phyloP scores from a whole-genome alignment of 2,113 vertebrate species.

The Hypanus sabinus region DNA sequence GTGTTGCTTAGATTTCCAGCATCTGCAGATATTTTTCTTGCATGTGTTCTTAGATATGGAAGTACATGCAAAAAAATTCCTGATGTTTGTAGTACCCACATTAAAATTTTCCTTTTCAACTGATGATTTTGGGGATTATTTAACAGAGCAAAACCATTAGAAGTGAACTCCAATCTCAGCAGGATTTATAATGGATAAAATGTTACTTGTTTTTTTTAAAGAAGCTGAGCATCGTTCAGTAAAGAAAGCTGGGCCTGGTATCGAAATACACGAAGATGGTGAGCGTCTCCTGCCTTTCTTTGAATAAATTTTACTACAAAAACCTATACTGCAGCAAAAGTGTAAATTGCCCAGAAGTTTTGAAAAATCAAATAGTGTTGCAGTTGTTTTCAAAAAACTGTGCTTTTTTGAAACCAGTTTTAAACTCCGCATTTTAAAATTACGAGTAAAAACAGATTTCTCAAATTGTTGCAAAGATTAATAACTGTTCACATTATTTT shows the following conservation, averaged over 20 bases:
- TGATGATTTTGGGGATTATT: background rate
- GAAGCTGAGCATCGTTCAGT: constrained; percentile 88
- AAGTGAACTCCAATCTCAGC: background rate
- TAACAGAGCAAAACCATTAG: background rate
- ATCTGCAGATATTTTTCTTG: no score
- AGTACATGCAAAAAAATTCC: background rate
- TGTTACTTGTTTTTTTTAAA: constrained; percentile 56
- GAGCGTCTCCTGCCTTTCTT: constrained; percentile 40
- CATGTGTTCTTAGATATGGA: no score
- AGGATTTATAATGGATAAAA: no score
- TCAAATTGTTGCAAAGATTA: background rate
- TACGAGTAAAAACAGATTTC: background rate
- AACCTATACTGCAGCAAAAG: background rate
- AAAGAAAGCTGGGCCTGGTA: constrained; percentile 76
- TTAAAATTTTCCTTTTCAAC: background rate
- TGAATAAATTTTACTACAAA: background rate
- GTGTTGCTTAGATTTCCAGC: no score
- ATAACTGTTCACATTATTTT: constrained; percentile 41
- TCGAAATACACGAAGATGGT: constrained; percentile 90
- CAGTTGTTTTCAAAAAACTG: background rate
- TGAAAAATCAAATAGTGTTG: background rate
- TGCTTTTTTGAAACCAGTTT: background rate
- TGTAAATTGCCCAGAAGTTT: background rate
- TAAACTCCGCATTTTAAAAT: background rate
- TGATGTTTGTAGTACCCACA: background rate